Evolutionary conservation across 2,113 vertebrate genomes (phyloP).

Genomic region (Garra rufa): DNA sequence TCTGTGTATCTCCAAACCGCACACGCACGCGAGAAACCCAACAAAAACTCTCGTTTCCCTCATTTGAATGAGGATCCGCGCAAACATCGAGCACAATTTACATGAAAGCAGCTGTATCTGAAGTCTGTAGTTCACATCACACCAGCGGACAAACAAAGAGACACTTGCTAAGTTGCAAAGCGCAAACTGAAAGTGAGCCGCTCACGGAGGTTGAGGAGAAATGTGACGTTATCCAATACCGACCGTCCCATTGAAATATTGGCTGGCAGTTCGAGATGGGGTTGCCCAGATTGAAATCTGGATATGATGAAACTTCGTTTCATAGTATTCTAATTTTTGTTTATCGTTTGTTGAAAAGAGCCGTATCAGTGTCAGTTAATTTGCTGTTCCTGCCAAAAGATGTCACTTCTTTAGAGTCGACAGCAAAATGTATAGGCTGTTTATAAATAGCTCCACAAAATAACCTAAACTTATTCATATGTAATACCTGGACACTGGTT

Average conservation of each 20-base stretch:
- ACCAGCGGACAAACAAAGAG: neutral
- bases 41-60: neutral
- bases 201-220: neutral
- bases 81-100: neutral
- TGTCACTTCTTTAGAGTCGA: neutral
- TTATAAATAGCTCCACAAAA: neutral
- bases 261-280: neutral
- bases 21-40: neutral
- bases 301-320: neutral
- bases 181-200: conserved; percentile 22
- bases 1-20: conserved; percentile 10
- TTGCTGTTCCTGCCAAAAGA: neutral
- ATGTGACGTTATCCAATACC: conserved; percentile 6
- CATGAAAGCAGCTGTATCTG: neutral
- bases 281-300: neutral
- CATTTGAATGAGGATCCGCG: neutral
- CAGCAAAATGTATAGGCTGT: neutral
- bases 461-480: neutral
- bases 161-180: conserved; percentile 20
- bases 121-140: neutral
- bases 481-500: neutral
- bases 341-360: neutral
- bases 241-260: conserved; percentile 18
- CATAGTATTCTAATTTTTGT: neutral
- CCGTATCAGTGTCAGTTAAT: neutral